Evolutionary conservation across 2,888 invertebrate species (phyloP), one percentile per base, ranked within the genome.

Genomic region (Leptura quadrifasciata): DNA sequence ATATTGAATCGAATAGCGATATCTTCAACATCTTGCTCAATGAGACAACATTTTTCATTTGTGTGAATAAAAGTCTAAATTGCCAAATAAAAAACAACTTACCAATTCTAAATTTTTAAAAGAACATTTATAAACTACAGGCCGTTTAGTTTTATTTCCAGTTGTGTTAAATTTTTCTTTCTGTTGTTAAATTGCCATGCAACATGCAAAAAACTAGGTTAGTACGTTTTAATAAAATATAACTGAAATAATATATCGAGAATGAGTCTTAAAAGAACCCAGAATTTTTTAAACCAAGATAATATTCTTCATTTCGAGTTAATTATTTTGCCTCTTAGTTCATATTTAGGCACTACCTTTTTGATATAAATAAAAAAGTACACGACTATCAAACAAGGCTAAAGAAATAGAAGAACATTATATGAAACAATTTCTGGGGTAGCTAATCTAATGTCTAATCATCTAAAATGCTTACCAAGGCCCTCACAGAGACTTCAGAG

Each of bases 401-500:
- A 47, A 47, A 15, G 0, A 47, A 47, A n/a, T 47, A n/a, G 5
- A 47, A 47, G 47, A 47, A 47, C 47, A 47, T 47, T 47, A 47
- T n/a, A 47, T 5, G 47, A n/a, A 15, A 47, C n/a, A 63, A 63
- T 60, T 60, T 58, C 18, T 63, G 65, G 65, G 57, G 57, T 61
- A 67, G 52, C 64, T 39, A 55, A 54, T 67, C 27, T 31, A 77
- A 57, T 10, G 15, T 20, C 21, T 47, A 47, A n/a, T 47, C 47
- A n/a, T 63, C 74, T 74, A 75, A 80, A 83, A 84, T 89, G 89
- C 92, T 92, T 92, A 93, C 93, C 91, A 93, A 90, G 83, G 91
- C 90, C 88, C 90, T 91, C 83, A 93, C 93, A 85, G 92, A 92
- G 75, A 93, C 92, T 84, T 92, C 91, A 82, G 90, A 89, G 88